A percentile compares a stretch with the other conserved stretches of the same genome.
Evolutionary conservation across 1,140 invertebrate species (phyloP).

Genomic region (Mamestra configurata): DNA sequence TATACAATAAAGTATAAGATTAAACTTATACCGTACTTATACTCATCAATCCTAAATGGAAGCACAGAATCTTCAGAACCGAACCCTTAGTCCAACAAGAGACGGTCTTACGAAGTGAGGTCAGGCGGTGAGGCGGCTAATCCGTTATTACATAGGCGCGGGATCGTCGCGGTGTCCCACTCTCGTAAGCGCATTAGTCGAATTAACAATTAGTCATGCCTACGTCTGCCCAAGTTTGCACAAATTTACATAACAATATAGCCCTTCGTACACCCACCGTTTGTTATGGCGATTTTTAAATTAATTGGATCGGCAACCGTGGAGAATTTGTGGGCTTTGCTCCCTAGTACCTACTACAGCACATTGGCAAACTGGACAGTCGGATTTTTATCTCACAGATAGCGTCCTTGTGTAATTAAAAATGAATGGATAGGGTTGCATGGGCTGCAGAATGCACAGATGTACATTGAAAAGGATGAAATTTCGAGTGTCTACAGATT

Average conservation of each 20-base stretch:
- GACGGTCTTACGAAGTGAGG: conserved; percentile 56
- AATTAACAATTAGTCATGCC: conserved; percentile 88
- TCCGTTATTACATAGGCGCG: conserved; percentile 74
- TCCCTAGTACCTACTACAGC: background rate
- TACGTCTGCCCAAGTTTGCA: conserved; percentile 83
- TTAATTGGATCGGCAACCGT: conserved; percentile 85
- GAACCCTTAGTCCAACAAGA: background rate
- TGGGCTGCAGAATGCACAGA: background rate
- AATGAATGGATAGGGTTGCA: conserved; percentile 8
- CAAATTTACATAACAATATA: conserved; percentile 87
- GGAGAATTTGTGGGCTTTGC: conserved; percentile 74
- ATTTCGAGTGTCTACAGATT: background rate
- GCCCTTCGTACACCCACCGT: conserved; percentile 68
- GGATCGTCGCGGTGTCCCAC: conserved; percentile 71
- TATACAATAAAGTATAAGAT: too few relatives aligned
- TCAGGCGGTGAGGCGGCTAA: conserved; percentile 77
- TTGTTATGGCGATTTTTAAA: conserved; percentile 83
- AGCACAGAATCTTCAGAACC: background rate
- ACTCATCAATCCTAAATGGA: too few relatives aligned
- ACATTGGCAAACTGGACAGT: conserved; percentile 28
- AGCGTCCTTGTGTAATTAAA: conserved; percentile 17
- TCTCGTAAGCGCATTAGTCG: conserved; percentile 85
- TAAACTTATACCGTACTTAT: too few relatives aligned
- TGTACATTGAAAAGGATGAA: background rate
- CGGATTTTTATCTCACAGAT: conserved; percentile 25